Conservation (phyloP, 2,113 vertebrate species). For the Pogona vitticeps region DNA sequence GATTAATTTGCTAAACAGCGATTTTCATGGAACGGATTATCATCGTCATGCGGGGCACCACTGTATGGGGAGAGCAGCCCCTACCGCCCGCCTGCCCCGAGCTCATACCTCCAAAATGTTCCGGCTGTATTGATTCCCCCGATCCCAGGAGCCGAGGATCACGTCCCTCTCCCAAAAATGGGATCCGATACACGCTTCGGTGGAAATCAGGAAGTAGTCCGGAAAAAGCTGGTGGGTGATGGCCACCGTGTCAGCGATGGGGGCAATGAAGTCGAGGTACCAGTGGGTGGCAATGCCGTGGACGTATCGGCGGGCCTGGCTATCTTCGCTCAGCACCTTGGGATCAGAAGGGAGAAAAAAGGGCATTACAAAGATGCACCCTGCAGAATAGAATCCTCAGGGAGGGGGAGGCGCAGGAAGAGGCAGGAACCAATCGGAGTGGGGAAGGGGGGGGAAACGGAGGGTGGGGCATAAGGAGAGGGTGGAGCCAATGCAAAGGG, state of each 20-base stretch:
- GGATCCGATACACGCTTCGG: constrained; percentile 86
- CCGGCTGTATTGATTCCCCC: constrained; percentile 87
- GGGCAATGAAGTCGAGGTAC: constrained; percentile 86
- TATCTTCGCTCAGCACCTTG: constrained; percentile 85
- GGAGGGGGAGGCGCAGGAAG: not conserved
- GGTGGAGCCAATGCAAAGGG: no score
- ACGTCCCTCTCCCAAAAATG: constrained; percentile 82
- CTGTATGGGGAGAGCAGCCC: not conserved
- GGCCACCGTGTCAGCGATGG: constrained; percentile 81
- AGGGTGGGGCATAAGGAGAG: no score
- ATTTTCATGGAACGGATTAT: no score
- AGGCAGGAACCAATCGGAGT: not conserved
- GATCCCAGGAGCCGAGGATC: constrained; percentile 89
- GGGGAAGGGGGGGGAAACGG: no score
- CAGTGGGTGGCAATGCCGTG: constrained; percentile 92
- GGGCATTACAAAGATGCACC: no score
- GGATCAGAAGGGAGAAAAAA: no score
- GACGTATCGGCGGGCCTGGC: constrained; percentile 80
- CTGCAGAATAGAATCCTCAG: not conserved
- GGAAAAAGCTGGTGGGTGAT: constrained; percentile 87
- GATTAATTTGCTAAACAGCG: no score
- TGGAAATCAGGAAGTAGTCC: constrained; percentile 88
- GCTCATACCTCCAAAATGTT: constrained; percentile 78
- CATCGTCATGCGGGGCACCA: no score
- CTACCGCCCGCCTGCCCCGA: no score